Conservation (phyloP, 2,888 invertebrate genomes). For the Aphodius granarius region DNA sequence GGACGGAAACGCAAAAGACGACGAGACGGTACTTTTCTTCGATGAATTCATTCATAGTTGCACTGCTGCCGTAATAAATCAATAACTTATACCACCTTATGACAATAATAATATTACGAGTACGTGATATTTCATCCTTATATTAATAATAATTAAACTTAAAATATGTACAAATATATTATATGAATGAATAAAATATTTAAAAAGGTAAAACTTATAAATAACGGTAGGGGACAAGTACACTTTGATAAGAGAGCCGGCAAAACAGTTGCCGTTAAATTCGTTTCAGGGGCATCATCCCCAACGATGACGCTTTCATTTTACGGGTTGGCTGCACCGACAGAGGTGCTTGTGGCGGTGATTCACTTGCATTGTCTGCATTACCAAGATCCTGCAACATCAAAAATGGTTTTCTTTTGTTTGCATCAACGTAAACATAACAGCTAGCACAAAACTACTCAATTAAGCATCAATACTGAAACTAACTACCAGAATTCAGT, state of each 20-base stretch:
- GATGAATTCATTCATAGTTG: not conserved
- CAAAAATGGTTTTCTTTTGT: not conserved
- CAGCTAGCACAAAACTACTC: no score
- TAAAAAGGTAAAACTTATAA: conserved; percentile 42
- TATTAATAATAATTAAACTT: conserved; percentile 31
- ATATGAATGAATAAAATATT: conserved; percentile 43
- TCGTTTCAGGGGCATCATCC: conserved; percentile 69
- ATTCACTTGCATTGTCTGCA: conserved; percentile 56
- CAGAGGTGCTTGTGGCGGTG: conserved; percentile 70
- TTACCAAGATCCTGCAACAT: conserved; percentile 71
- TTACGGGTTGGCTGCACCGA: conserved; percentile 85
- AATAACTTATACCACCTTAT: not conserved
- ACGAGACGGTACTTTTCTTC: not conserved
- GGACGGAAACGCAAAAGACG: not conserved
- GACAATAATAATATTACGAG: conserved; percentile 8
- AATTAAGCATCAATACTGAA: no score
- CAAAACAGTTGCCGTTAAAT: conserved; percentile 56
- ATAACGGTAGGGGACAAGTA: conserved; percentile 17
- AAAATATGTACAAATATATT: conserved; percentile 46
- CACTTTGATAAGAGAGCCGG: not conserved
- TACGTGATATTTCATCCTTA: conserved; percentile 26
- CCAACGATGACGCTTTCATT: conserved; percentile 67
- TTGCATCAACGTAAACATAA: not conserved
- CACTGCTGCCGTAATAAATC: not conserved
- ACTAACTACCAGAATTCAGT: no score